These are phyloP conservation scores for Stenolophus ochropezus DNA, from an alignment of 2,888 invertebrate genomes.

Conservation along the genomic window DNA sequence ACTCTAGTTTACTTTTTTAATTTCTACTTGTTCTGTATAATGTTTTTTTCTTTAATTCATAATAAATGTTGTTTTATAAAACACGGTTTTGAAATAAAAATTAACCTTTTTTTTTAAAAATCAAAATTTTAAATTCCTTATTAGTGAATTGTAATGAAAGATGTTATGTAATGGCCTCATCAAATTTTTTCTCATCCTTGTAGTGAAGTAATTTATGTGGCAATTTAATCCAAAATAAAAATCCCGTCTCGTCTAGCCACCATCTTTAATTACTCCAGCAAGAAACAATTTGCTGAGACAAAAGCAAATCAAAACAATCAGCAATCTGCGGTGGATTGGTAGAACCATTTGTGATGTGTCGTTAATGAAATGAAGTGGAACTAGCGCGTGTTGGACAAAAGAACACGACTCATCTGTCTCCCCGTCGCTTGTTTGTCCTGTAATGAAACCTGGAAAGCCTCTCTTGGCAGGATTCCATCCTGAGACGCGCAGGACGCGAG, in stretches of 20 bases:
- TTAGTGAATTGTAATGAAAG: too few relatives aligned
- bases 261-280: not conserved
- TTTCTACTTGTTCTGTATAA: too few relatives aligned
- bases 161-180: too few relatives aligned
- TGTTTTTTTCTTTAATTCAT: too few relatives aligned
- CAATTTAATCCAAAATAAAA: too few relatives aligned
- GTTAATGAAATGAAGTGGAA: slow-evolving; percentile 52
- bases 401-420: slow-evolving; percentile 45
- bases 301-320: not conserved
- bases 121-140: too few relatives aligned
- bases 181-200: too few relatives aligned
- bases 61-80: too few relatives aligned
- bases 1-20: too few relatives aligned
- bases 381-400: slow-evolving; percentile 28
- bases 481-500: not conserved
- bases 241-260: not conserved
- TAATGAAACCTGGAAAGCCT: slow-evolving; percentile 43
- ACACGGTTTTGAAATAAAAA: not conserved
- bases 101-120: too few relatives aligned
- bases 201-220: too few relatives aligned
- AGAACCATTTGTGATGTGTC: slow-evolving; percentile 48
- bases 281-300: not conserved
- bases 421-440: slow-evolving; percentile 18
- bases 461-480: slow-evolving; percentile 41
- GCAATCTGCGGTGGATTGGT: slow-evolving; percentile 5